Evolutionary conservation across 2,888 invertebrate genomes (phyloP), one percentile per base, ranked within the genome.

Genomic region (Coecobrya sp.): DNA sequence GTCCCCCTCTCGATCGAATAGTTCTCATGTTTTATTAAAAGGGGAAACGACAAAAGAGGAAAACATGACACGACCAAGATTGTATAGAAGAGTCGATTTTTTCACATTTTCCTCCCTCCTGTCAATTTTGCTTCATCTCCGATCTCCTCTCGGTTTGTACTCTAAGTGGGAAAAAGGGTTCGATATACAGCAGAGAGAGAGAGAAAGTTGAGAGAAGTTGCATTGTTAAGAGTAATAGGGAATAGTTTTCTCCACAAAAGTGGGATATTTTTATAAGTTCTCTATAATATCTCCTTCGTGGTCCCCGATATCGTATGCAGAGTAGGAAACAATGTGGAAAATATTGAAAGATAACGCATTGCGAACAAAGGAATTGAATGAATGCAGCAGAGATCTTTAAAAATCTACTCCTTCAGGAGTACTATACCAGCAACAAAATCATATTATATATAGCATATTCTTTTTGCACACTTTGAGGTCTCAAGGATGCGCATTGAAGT

Each of bases 21-120:
- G 45, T 76, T 45, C 70, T 76, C 73, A 76, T 76, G 73, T 76
- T 76, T 76, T 76, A 76, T 76, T 76, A 76, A 76, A 73, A 76
- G 73, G 19, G 73, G 73, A 76, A 76, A 76, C 68, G 68, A 68
- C 68, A 76, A 49, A 73, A 45, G 45, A 49, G 45, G 45, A 76
- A 76, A 76, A 76, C 45, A 76, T 76, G 73, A 76, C 73, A 76
- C 73, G 19, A 49, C 73, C 73, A 49, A 76, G 73, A 76, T 76
- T 42, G 49, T 16, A 65, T 65, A 30, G 65, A 11, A 30, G 25
- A 11, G 22, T 49, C 73, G 73, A 70, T 42, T 70, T 70, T 19
- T 42, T 65, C 65, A 68, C 22, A 19, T 45, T 76, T 22, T 76
- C 25, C 68, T 68, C 68, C 13, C 73, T 76, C 45, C 13, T 45